Conservation (phyloP, 2,797 vertebrate genomes). For the Luscinia megarhynchos region DNA sequence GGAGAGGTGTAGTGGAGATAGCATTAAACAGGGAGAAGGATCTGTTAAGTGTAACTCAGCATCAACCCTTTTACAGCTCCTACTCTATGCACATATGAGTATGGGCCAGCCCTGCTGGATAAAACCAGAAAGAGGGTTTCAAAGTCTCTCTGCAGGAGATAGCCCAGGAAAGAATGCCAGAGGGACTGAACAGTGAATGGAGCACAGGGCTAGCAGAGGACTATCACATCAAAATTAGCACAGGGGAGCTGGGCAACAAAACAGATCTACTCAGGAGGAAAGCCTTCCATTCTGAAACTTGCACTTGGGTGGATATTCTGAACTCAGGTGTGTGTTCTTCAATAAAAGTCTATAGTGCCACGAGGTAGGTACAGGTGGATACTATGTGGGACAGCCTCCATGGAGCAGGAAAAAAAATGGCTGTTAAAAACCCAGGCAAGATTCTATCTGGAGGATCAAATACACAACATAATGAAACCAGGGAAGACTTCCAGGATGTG, state of each 20-base stretch:
- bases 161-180: neutral
- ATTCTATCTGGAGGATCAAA: neutral
- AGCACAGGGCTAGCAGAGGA: neutral
- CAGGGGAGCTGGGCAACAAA: neutral
- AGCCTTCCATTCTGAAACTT: neutral
- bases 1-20: slow-evolving; percentile 39
- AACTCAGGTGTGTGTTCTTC: neutral
- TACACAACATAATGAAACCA: neutral
- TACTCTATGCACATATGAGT: neutral
- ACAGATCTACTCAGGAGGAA: neutral
- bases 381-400: neutral
- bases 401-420: neutral
- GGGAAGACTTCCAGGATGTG: neutral
- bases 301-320: neutral
- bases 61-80: slow-evolving; percentile 80
- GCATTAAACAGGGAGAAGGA: slow-evolving; percentile 35
- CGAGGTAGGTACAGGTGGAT: neutral
- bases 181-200: neutral
- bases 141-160: neutral
- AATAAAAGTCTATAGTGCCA: neutral
- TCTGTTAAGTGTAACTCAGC: slow-evolving; percentile 72
- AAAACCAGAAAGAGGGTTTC: neutral
- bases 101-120: neutral
- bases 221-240: neutral
- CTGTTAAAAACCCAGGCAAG: neutral